Percentiles rank a stretch among this genome's conserved stretches.
Conservation (phyloP, 2,888 invertebrate genomes). For the Schrankia costaestrigalis region DNA sequence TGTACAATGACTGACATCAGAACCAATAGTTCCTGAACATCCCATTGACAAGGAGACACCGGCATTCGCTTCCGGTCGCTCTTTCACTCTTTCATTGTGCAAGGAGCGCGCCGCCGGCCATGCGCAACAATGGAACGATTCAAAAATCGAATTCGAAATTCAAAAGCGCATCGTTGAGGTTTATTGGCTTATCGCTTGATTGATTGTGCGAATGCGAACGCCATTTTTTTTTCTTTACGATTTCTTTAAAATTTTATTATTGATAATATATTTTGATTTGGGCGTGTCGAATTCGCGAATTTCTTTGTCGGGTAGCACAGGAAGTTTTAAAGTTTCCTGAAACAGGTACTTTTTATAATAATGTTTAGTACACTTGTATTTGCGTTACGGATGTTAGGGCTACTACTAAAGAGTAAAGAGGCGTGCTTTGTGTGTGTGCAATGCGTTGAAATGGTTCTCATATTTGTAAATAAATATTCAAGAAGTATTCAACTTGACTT, state of each 20-base stretch:
- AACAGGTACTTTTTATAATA: conserved; percentile 58
- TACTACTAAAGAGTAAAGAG: conserved; percentile 44
- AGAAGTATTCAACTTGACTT: conserved; percentile 12
- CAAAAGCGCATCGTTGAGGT: conserved; percentile 81
- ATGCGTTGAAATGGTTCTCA: conserved; percentile 40
- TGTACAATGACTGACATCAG: conserved; percentile 43
- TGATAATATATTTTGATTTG: conserved; percentile 78
- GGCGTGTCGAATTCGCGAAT: conserved; percentile 72
- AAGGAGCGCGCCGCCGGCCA: conserved; percentile 74
- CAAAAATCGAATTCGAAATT: conserved; percentile 76
- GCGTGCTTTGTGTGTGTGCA: conserved; percentile 38
- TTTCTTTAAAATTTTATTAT: conserved; percentile 44
- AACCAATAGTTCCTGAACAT: conserved; percentile 65
- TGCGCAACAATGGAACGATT: conserved; percentile 63
- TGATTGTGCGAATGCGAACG: conserved; percentile 75
- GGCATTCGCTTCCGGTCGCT: conserved; percentile 72
- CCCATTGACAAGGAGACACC: conserved; percentile 69
- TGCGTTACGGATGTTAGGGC: conserved; percentile 67
- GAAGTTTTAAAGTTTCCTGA: conserved; percentile 59
- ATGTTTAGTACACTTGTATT: conserved; percentile 70
- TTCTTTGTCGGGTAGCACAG: conserved; percentile 67
- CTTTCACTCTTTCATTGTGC: conserved; percentile 70
- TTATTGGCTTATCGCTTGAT: conserved; percentile 81
- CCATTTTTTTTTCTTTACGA: conserved; percentile 35
- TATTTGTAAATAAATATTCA: conserved; percentile 32